Evolutionary conservation across 1,140 invertebrate species (phyloP), one percentile per base, ranked within the genome.

Genomic region (Trachelipus rathkii): DNA sequence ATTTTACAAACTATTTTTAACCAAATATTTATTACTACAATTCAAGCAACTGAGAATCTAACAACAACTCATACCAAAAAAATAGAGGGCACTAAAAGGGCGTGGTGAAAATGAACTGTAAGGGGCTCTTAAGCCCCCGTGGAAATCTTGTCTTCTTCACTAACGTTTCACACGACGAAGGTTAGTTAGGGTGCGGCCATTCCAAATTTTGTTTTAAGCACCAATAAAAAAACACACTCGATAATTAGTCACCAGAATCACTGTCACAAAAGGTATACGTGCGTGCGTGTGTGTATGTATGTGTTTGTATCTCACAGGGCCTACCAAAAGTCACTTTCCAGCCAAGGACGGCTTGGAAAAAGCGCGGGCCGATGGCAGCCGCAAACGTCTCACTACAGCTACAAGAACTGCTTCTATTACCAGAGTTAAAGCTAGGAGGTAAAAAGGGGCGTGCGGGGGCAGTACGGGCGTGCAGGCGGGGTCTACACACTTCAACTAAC

Each of bases 111-210:
- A 19, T 60, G 1, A 60, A 19, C 11, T 60, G 50, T 15, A 60
- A 60, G 19, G 50, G 50, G 50, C 19, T 60, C 50, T 13, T 60
- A n/a, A n/a, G 50, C 50, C 50, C 50, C 50, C 11, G 50, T 60
- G 19, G 50, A 60, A 60, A 33, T 33, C 33, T 33, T 33, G 33
- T 6, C 33, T 33, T 60, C 50, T 15, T 15, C 50, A 60, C 11
- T 2, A 13, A 15, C 8, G 50, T 60, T n/a, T 15, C 50, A 60
- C 8, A 19, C 11, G 19, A 60, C 11, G 19, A 60, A 19, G 8
- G 11, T n/a, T n/a, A n/a, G 50, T 60, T 60, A 60, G 19, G 50
- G 50, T 60, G 50, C 50, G 50, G 50, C 50, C 50, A 60, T 60
- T 19, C 50, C 50, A 60, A 60, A 19, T 15, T 60, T 60, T 13